These are phyloP conservation scores for Sardinella longiceps DNA, from an alignment of 2,797 vertebrate species.

Conservation along the genomic window DNA sequence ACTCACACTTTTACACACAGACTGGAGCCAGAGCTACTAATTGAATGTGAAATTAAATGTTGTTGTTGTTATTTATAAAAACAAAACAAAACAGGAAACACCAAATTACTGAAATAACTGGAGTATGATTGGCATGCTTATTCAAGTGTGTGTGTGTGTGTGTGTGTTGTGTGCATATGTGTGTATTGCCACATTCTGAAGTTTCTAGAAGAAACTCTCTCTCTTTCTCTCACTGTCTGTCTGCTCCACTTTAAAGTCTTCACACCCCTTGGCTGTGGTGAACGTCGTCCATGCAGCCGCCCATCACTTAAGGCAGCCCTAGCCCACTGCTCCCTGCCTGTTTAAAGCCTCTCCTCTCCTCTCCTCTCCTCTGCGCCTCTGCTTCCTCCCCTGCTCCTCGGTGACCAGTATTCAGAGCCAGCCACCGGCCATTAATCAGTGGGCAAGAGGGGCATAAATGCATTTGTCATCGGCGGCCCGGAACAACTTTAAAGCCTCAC, in stretches of 20 bases:
- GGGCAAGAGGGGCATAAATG: background rate
- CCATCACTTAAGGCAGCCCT: background rate
- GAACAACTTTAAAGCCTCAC: background rate
- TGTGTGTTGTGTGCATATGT: background rate
- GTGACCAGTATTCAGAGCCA: background rate
- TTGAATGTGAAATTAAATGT: background rate
- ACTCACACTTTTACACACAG: background rate
- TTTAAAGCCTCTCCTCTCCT: background rate
- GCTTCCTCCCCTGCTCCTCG: background rate
- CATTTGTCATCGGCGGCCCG: background rate
- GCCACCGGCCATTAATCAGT: background rate
- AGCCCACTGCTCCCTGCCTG: background rate
- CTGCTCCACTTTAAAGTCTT: constrained; percentile 14
- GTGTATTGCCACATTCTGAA: background rate
- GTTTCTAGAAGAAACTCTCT: background rate
- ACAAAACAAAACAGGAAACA: background rate
- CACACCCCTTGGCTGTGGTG: background rate
- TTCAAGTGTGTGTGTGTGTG: background rate
- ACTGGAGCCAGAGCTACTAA: background rate
- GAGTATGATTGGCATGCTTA: background rate
- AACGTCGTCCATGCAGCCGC: background rate
- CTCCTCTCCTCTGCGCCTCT: background rate
- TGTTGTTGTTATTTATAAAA: background rate
- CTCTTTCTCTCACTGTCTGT: background rate
- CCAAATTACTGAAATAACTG: background rate